These are phyloP conservation scores for Cladopsammia gracilis DNA, from an alignment of 64 coral and sea anemone genomes.

Conservation along the genomic window DNA sequence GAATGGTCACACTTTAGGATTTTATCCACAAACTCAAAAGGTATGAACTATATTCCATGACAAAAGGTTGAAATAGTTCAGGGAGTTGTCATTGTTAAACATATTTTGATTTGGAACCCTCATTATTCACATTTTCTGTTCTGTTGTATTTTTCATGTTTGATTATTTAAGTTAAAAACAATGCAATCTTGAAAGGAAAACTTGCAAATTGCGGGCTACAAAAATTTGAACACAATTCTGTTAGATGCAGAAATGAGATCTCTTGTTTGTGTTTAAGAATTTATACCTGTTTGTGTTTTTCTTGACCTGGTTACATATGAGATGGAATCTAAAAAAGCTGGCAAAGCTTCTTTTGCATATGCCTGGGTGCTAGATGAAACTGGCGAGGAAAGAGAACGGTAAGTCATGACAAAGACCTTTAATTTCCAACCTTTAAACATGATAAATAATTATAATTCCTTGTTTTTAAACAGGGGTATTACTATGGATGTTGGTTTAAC, in stretches of 20 bases:
- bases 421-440: too few species aligned
- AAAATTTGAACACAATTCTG: background rate
- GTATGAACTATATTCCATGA: too few species aligned
- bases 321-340: slow-evolving; percentile 96
- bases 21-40: too few species aligned
- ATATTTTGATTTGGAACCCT: too few species aligned
- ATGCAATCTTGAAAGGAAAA: background rate
- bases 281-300: background rate
- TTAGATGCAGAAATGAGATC: background rate
- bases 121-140: too few species aligned
- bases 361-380: slow-evolving; percentile 99
- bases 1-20: too few species aligned
- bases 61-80: too few species aligned
- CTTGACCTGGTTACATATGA: slow-evolving; percentile 86
- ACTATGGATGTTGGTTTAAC: slow-evolving; percentile 99
- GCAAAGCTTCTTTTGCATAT: slow-evolving; percentile 99
- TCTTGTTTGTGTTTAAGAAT: background rate
- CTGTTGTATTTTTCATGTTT: background rate
- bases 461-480: slow-evolving; percentile 71
- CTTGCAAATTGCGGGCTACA: too few species aligned
- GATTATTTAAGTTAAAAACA: background rate
- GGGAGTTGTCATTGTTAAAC: too few species aligned
- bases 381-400: slow-evolving; percentile 98
- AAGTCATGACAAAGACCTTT: background rate
- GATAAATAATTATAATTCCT: background rate